Conservation (phyloP, 2,888 invertebrate genomes). For the Quadroppia sp. region DNA sequence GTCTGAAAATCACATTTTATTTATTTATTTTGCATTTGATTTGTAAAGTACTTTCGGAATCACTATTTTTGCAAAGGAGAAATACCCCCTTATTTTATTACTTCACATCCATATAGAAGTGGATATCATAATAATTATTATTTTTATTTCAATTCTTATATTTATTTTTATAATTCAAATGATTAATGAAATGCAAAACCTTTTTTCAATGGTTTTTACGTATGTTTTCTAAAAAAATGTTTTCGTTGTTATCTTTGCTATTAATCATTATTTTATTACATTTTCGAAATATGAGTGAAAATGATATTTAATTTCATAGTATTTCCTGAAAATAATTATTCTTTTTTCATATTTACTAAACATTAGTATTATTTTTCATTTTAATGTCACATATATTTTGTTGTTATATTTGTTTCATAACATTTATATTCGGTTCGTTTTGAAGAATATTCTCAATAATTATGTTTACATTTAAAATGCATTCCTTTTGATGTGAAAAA, state of each 20-base stretch:
- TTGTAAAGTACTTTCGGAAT: too few species aligned
- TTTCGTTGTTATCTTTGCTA: conserved; percentile 5
- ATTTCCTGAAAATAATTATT: neutral
- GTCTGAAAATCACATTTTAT: too few species aligned
- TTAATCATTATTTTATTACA: neutral
- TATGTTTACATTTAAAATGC: too few species aligned
- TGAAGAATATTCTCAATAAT: too few species aligned
- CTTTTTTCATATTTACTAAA: neutral
- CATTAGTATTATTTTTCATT: conserved; percentile 9
- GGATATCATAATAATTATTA: neutral
- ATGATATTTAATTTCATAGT: neutral
- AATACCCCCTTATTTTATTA: too few species aligned
- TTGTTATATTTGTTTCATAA: neutral
- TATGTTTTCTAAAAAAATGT: too few species aligned
- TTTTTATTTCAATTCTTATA: neutral
- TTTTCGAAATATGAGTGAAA: neutral
- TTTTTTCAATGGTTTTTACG: neutral
- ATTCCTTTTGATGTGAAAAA: too few species aligned
- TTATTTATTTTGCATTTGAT: too few species aligned
- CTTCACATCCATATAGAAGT: too few species aligned
- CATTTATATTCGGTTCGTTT: neutral
- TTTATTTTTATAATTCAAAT: too few species aligned
- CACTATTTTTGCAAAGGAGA: too few species aligned
- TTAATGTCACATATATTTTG: neutral
- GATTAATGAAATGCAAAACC: too few species aligned